phyloP scores from a whole-genome alignment of 2,888 invertebrate species.

The Patella depressa region DNA sequence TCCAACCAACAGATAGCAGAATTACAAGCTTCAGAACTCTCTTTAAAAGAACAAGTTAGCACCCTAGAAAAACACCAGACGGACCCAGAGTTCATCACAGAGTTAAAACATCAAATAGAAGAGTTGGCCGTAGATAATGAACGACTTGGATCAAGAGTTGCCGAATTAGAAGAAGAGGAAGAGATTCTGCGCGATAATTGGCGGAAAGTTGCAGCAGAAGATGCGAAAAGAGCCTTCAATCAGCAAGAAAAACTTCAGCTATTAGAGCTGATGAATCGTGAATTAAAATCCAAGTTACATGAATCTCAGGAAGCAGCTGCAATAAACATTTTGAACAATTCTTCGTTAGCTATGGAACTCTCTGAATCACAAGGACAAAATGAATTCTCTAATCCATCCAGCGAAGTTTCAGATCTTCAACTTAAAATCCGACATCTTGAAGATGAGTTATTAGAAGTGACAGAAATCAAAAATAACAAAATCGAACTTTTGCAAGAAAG shows the following conservation, averaged over 20 bases:
- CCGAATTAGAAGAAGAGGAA: slow-evolving; percentile 61
- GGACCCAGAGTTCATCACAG: slow-evolving; percentile 44
- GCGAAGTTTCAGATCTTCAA: background rate
- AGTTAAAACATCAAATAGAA: slow-evolving; percentile 51
- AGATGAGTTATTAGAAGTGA: slow-evolving; percentile 46
- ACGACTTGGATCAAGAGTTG: slow-evolving; percentile 47
- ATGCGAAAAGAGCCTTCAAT: slow-evolving; percentile 52
- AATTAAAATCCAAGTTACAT: slow-evolving; percentile 53
- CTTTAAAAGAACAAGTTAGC: slow-evolving; percentile 53
- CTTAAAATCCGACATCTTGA: slow-evolving; percentile 37
- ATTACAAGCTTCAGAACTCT: slow-evolving; percentile 51
- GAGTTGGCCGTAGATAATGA: slow-evolving; percentile 51
- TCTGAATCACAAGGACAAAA: slow-evolving; percentile 26
- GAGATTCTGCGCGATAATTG: slow-evolving; percentile 59
- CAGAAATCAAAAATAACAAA: slow-evolving; percentile 54
- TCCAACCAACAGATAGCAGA: slow-evolving; percentile 53
- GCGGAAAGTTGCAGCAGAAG: slow-evolving; percentile 60
- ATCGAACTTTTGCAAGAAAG: slow-evolving; percentile 54
- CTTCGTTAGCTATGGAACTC: slow-evolving; percentile 56
- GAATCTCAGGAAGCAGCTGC: slow-evolving; percentile 53
- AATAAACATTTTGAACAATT: slow-evolving; percentile 39
- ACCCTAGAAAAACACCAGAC: slow-evolving; percentile 36
- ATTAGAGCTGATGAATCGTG: slow-evolving; percentile 51
- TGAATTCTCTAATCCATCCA: slow-evolving; percentile 1
- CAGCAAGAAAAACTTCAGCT: slow-evolving; percentile 58